Conservation (phyloP, 1,140 invertebrate genomes). For the Drosophila gunungcola region DNA sequence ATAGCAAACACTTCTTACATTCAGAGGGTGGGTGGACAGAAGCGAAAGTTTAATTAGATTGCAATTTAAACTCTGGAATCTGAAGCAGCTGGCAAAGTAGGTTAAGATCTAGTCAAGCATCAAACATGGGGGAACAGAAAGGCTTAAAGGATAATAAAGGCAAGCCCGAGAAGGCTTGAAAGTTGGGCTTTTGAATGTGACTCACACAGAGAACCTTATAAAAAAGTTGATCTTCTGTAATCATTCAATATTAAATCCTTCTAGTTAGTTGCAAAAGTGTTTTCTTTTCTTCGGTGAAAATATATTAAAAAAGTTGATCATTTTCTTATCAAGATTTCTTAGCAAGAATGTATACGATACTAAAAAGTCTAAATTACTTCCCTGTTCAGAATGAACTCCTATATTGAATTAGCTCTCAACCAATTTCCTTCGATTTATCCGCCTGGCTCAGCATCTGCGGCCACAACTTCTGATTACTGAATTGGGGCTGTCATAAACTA, state of each 20-base stretch:
- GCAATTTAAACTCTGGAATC: slow-evolving; percentile 55
- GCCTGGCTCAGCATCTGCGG: slow-evolving; percentile 30
- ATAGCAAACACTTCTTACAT: slow-evolving; percentile 29
- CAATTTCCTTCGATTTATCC: slow-evolving; percentile 21
- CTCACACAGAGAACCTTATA: too few relatives aligned
- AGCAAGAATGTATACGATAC: too few relatives aligned
- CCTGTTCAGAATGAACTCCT: neutral
- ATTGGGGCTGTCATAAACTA: slow-evolving; percentile 72
- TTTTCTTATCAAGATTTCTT: too few relatives aligned
- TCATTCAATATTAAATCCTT: too few relatives aligned
- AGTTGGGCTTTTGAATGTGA: neutral
- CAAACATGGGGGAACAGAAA: neutral
- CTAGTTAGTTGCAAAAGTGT: too few relatives aligned
- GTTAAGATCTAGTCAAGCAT: slow-evolving; percentile 36
- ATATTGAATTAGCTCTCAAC: slow-evolving; percentile 21
- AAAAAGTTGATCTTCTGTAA: too few relatives aligned
- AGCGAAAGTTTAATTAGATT: slow-evolving; percentile 76
- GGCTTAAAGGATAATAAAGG: slow-evolving; percentile 12
- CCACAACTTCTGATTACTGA: slow-evolving; percentile 46
- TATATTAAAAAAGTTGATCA: too few relatives aligned
- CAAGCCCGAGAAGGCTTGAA: slow-evolving; percentile 5
- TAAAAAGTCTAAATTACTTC: too few relatives aligned
- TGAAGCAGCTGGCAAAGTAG: slow-evolving; percentile 36
- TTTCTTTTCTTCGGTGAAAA: too few relatives aligned
- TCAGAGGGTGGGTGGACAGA: slow-evolving; percentile 16